phyloP scores from a whole-genome alignment of 2,888 invertebrate species.

The Drepana falcataria region DNA sequence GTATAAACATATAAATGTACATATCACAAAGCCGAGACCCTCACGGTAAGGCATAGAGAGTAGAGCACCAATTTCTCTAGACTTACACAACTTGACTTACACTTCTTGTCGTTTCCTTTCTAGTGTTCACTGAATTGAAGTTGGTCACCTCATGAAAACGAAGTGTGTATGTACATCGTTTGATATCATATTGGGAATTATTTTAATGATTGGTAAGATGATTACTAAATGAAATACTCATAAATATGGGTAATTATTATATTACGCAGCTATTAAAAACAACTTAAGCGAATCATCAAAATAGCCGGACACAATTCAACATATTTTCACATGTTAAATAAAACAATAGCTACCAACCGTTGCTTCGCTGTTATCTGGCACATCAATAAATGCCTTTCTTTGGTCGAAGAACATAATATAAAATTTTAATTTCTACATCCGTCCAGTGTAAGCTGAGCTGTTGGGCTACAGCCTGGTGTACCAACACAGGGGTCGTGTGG shows the following conservation, averaged over 20 bases:
- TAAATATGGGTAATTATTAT: neutral
- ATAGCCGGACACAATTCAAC: slow-evolving; percentile 49
- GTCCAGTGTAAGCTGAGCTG: slow-evolving; percentile 29
- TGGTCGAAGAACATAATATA: slow-evolving; percentile 54
- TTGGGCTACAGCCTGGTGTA: neutral
- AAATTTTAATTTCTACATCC: slow-evolving; percentile 59
- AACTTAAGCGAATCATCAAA: slow-evolving; percentile 55
- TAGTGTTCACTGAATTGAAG: no score
- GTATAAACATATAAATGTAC: no score
- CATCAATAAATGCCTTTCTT: slow-evolving; percentile 71
- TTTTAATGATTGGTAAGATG: no score
- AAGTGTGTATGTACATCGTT: no score
- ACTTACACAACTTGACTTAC: no score
- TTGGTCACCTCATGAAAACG: no score
- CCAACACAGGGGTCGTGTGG: neutral
- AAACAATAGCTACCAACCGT: slow-evolving; percentile 73
- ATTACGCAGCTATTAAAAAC: slow-evolving; percentile 50
- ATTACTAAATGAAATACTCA: neutral
- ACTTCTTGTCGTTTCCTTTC: no score
- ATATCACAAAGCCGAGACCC: no score
- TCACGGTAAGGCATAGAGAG: no score
- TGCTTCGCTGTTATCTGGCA: slow-evolving; percentile 56
- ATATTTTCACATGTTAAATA: slow-evolving; percentile 69
- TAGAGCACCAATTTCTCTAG: no score
- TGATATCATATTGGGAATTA: no score